Percentiles rank a stretch among this genome's conserved stretches.
Evolutionary conservation across 2,888 invertebrate species (phyloP).

Genomic region (Rosalia funebris): DNA sequence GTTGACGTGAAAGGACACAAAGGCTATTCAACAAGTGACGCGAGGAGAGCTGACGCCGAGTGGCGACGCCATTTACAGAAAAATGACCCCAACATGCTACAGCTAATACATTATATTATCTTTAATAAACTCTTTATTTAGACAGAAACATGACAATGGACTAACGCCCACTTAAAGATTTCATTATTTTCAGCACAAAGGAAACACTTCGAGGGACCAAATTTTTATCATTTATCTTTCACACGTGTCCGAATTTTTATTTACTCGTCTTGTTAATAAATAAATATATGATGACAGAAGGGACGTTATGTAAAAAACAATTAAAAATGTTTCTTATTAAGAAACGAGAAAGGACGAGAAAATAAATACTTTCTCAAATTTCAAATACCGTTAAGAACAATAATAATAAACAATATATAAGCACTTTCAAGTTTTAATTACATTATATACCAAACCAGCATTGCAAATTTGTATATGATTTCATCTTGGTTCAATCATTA

Average conservation of each 20-base stretch:
- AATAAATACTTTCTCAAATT: background rate
- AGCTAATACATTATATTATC: slow-evolving; percentile 16
- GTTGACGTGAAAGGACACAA: slow-evolving; percentile 26
- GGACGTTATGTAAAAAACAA: too few relatives aligned
- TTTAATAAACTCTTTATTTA: slow-evolving; percentile 21
- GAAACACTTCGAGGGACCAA: background rate
- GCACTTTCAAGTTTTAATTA: too few relatives aligned
- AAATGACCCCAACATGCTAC: slow-evolving; percentile 16
- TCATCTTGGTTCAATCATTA: too few relatives aligned
- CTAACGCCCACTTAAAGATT: slow-evolving; percentile 11
- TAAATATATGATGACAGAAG: too few relatives aligned
- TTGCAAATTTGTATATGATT: too few relatives aligned
- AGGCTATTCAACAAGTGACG: slow-evolving; percentile 35
- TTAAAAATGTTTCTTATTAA: background rate
- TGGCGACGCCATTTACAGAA: slow-evolving; percentile 16
- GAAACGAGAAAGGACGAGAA: background rate
- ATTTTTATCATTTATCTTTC: slow-evolving; percentile 9
- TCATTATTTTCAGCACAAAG: slow-evolving; percentile 13
- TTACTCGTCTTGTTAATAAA: background rate
- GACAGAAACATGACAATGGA: slow-evolving; percentile 15
- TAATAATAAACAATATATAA: background rate
- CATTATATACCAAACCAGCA: too few relatives aligned
- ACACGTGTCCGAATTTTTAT: background rate
- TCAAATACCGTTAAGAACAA: background rate
- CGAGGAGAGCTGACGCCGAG: slow-evolving; percentile 14